Evolutionary conservation across 2,797 vertebrate species (phyloP), one percentile per base, ranked within the genome.

Genomic region (Eulemur albifrons): DNA sequence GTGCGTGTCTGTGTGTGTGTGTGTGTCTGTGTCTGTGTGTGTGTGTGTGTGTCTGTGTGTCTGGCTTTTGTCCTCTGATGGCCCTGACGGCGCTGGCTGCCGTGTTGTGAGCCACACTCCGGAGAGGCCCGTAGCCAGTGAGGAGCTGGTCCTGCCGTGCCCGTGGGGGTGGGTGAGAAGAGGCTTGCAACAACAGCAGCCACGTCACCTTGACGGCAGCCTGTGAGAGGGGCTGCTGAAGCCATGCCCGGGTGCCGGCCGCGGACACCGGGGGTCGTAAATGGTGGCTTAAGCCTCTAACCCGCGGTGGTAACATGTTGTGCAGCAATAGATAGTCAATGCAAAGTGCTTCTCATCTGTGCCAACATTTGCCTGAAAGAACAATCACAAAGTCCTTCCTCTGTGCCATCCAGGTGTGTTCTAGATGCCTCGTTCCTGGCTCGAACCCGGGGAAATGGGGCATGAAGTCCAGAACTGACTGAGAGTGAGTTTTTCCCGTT

Each of bases 191-290:
- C 14, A 38, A 48, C 3, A 45, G 48, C 21, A 4, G 12, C 20
- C 23, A 7, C 0, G 0, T 15, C 14, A 45, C 50, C 21, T 35
- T 5, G 13, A 50, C 6, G 1, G n/a, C 43, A 6, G n/a, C 9
- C 79, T 38, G 40, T 10, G 30, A 18, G 57, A 38, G 38, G 75
- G 12, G 20, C 57, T 18, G n/a, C 27, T 15, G 54, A 30, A 21
- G 30, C 40, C 1, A 11, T 0, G 40, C 57, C 45, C 38, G 61
- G 38, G 30, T 20, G 20, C 38, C 32, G 59, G 43, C 40, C 17
- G 61, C 17, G 45, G 30, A 63, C 12, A 5, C 80, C 0, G 38
- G 30, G 18, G 38, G 11, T 15, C 10, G 25, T 21, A 1, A 43
- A 45, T 13, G 2, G 1, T 32, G 18, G 11, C 12, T n/a, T 32